Evolutionary conservation across 2,888 invertebrate genomes (phyloP).

Genomic region (Dasypolia templi): DNA sequence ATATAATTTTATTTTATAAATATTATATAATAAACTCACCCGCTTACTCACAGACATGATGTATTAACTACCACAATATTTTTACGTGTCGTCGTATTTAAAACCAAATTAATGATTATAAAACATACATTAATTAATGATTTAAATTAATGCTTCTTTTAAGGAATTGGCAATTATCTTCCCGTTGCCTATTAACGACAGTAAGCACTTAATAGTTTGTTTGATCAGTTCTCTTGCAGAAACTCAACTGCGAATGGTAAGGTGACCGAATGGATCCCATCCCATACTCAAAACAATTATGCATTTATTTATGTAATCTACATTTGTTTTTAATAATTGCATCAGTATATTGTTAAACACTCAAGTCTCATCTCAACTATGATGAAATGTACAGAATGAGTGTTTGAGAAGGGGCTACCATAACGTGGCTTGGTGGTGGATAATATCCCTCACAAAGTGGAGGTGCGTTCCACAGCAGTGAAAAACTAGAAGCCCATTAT

Average conservation of each 20-base stretch:
- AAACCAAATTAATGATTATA: background rate
- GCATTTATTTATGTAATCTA: conserved; percentile 35
- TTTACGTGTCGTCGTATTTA: conserved; percentile 1
- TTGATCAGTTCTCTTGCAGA: background rate
- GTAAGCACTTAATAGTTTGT: background rate
- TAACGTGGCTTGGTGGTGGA: too few relatives aligned
- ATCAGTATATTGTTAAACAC: conserved; percentile 13
- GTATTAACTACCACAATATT: background rate
- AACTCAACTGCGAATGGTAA: background rate
- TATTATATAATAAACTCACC: conserved; percentile 21
- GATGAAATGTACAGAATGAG: background rate
- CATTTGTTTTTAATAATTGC: conserved; percentile 26
- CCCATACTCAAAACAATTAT: conserved; percentile 40
- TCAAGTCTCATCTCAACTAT: background rate
- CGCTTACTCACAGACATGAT: background rate
- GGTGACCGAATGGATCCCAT: background rate
- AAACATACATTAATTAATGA: too few relatives aligned
- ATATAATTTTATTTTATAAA: background rate
- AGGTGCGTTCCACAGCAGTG: too few relatives aligned
- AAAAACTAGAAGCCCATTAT: background rate
- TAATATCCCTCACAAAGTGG: too few relatives aligned
- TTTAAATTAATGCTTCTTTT: background rate
- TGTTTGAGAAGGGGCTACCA: background rate
- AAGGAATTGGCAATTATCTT: background rate
- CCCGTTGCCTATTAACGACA: background rate